Conservation (phyloP, 1,140 invertebrate genomes). For the Diabrotica undecimpunctata region DNA sequence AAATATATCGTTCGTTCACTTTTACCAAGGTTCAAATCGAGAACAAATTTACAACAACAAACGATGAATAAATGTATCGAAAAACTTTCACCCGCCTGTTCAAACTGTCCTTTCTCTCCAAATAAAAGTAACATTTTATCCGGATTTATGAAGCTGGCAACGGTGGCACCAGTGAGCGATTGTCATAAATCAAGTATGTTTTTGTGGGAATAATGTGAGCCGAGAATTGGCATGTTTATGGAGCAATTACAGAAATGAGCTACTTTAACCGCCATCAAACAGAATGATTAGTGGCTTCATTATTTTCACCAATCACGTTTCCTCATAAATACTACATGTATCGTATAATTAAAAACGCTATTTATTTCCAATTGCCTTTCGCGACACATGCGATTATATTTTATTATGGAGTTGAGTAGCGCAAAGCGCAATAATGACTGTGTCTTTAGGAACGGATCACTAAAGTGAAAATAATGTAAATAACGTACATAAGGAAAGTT, state of each 20-base stretch:
- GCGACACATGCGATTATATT: not conserved
- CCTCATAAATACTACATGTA: conserved; percentile 6
- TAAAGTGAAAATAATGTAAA: too few relatives aligned
- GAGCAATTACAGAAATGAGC: conserved; percentile 43
- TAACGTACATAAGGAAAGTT: too few relatives aligned
- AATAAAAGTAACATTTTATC: too few relatives aligned
- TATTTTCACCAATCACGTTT: conserved; percentile 29
- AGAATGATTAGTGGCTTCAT: conserved; percentile 45
- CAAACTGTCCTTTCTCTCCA: too few relatives aligned
- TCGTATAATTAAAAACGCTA: conserved; percentile 14
- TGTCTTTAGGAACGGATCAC: too few relatives aligned
- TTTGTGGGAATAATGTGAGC: conserved; percentile 10
- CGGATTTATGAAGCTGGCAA: not conserved
- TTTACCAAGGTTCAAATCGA: too few relatives aligned
- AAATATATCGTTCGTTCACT: too few relatives aligned
- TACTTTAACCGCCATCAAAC: conserved; percentile 39
- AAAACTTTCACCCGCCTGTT: too few relatives aligned
- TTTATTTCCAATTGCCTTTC: conserved; percentile 7
- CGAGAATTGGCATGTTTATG: conserved; percentile 43
- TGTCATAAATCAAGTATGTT: conserved; percentile 13
- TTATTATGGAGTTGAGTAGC: too few relatives aligned
- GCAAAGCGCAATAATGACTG: too few relatives aligned
- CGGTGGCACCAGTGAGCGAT: conserved; percentile 5
- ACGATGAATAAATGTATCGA: too few relatives aligned
- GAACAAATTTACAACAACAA: too few relatives aligned